phyloP scores from a whole-genome alignment of 2,113 vertebrate genomes.

The Steatornis caripensis region DNA sequence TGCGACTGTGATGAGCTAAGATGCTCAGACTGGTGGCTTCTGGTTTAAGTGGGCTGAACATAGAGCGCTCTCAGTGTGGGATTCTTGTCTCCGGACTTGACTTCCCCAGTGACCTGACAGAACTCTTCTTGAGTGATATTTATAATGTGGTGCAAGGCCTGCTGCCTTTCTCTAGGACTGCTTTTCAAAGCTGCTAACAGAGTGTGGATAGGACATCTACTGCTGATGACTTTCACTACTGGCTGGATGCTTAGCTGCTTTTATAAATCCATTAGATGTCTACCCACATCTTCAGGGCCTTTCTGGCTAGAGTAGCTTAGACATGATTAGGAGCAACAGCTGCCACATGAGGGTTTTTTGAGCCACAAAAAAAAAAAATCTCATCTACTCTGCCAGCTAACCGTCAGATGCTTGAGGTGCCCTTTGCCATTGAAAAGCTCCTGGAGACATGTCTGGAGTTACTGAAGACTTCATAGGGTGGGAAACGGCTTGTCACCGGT shows the following conservation, averaged over 20 bases:
- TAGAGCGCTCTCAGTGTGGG: fast-evolving
- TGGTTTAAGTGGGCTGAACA: not conserved
- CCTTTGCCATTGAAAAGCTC: not conserved
- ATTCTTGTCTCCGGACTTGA: not conserved
- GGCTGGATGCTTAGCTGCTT: not conserved
- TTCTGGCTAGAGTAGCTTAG: not conserved
- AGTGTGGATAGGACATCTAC: not conserved
- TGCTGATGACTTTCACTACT: not conserved
- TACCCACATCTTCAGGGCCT: not conserved
- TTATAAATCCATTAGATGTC: not conserved
- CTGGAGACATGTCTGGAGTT: not conserved
- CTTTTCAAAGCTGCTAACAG: not conserved
- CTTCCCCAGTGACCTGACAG: not conserved
- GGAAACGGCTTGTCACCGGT: not conserved
- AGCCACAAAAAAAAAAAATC: not conserved
- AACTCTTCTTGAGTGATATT: not conserved
- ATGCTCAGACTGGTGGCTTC: not conserved
- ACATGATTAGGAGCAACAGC: not conserved
- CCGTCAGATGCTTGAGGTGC: not conserved
- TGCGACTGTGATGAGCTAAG: not conserved
- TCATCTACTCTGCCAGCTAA: not conserved
- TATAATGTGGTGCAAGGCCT: not conserved
- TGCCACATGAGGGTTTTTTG: not conserved
- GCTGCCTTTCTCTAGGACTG: not conserved
- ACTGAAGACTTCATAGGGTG: not conserved